A percentile compares a stretch with the other conserved stretches of the same genome.
These are phyloP conservation scores for Chymomyza fuscimana DNA, from an alignment of 2,888 invertebrate genomes.

Conservation along the genomic window DNA sequence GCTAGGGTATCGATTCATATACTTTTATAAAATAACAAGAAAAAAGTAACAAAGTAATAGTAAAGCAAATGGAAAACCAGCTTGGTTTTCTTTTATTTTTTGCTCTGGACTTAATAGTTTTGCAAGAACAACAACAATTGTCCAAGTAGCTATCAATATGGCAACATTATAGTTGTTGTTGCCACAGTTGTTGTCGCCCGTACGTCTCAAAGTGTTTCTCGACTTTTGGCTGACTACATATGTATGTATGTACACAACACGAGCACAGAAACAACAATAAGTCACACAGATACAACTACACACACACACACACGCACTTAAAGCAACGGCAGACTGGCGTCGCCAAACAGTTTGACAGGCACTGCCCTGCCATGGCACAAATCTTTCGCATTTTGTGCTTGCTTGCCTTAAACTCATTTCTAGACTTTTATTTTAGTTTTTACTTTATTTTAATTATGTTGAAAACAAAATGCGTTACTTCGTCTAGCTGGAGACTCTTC, in stretches of 20 bases:
- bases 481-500: conserved; percentile 22
- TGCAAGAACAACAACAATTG: conserved; percentile 2
- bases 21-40: background rate
- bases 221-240: conserved; percentile 57
- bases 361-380: conserved; percentile 1
- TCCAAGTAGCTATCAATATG: background rate
- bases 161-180: background rate
- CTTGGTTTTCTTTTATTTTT: background rate
- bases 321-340: background rate
- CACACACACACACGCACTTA: conserved; percentile 3
- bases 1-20: background rate
- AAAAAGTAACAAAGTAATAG: conserved; percentile 36
- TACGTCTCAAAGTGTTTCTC: conserved; percentile 47
- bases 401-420: too few relatives aligned
- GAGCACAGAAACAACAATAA: background rate
- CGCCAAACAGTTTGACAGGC: conserved; percentile 2
- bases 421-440: background rate
- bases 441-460: conserved; percentile 2
- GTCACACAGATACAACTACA: conserved; percentile 7
- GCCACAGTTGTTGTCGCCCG: background rate
- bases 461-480: conserved; percentile 17
- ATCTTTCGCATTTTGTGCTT: too few relatives aligned
- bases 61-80: conserved; percentile 26
- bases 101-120: conserved; percentile 1
- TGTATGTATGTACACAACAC: background rate